A percentile compares a stretch with the other conserved stretches of the same genome.
Evolutionary conservation across 2,113 vertebrate genomes (phyloP).

Genomic region (Paratilapia polleni): DNA sequence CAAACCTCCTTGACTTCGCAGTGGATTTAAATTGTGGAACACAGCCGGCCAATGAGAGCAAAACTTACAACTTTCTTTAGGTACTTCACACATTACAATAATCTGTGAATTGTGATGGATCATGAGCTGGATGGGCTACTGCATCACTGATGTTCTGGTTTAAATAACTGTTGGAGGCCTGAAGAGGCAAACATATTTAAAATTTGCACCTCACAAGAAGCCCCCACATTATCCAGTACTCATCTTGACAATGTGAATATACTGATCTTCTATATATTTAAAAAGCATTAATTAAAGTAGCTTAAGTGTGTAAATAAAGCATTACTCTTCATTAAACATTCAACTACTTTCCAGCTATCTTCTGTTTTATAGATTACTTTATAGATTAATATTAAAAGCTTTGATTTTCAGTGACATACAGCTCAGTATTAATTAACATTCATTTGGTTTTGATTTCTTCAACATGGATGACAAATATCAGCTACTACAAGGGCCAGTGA

Average conservation of each 20-base stretch:
- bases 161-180: too few relatives aligned
- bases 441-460: not conserved
- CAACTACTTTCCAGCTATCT: too few relatives aligned
- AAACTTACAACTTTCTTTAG: fast-evolving
- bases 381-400: not conserved
- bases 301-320: not conserved
- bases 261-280: too few relatives aligned
- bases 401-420: not conserved
- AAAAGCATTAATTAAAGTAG: not conserved
- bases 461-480: constrained; percentile 9
- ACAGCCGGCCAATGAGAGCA: not conserved
- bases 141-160: too few relatives aligned
- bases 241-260: too few relatives aligned
- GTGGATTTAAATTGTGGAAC: fast-evolving
- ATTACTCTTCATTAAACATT: not conserved
- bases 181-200: too few relatives aligned
- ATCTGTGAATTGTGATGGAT: not conserved
- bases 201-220: too few relatives aligned
- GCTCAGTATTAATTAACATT: not conserved
- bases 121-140: too few relatives aligned
- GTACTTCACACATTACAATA: not conserved
- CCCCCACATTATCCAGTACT: too few relatives aligned
- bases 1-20: too few relatives aligned
- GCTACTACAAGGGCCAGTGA: not conserved
- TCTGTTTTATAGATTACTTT: not conserved